Evolutionary conservation across 2,888 invertebrate species (phyloP).

Genomic region (Drosophila monieri): DNA sequence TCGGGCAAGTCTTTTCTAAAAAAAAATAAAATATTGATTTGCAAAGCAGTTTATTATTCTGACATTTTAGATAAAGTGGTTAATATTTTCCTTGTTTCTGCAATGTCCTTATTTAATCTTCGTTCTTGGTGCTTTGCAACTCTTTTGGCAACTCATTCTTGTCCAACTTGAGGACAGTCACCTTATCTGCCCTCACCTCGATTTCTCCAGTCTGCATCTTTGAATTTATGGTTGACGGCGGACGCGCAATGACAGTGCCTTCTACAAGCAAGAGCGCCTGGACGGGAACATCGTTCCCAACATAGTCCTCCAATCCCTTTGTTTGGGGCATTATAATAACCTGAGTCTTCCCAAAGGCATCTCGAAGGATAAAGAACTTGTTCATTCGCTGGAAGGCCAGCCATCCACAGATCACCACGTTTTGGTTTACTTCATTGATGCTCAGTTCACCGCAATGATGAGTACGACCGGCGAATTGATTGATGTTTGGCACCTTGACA

Average conservation of each 20-base stretch:
- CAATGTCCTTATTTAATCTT: too few relatives aligned
- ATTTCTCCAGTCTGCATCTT: background rate
- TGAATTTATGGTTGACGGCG: background rate
- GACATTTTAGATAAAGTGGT: too few relatives aligned
- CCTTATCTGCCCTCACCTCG: background rate
- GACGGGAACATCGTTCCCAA: background rate
- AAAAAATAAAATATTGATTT: background rate
- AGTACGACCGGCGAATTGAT: background rate
- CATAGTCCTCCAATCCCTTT: background rate
- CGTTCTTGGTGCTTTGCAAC: background rate
- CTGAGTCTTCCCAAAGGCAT: background rate
- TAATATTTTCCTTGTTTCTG: too few relatives aligned
- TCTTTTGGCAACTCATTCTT: background rate
- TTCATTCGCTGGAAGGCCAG: background rate
- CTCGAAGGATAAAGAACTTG: background rate
- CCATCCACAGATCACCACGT: background rate
- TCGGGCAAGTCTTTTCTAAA: conserved; percentile 63
- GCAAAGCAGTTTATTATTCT: too few relatives aligned
- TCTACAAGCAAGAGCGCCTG: background rate
- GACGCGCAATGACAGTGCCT: background rate
- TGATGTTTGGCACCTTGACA: background rate
- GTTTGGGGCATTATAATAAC: background rate
- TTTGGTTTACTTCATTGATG: background rate
- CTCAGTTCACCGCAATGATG: background rate
- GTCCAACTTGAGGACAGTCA: background rate